Percentiles rank a stretch among this genome's conserved stretches.
Conservation (phyloP, 23 tunicate species). For the Halocynthia aurantium region DNA sequence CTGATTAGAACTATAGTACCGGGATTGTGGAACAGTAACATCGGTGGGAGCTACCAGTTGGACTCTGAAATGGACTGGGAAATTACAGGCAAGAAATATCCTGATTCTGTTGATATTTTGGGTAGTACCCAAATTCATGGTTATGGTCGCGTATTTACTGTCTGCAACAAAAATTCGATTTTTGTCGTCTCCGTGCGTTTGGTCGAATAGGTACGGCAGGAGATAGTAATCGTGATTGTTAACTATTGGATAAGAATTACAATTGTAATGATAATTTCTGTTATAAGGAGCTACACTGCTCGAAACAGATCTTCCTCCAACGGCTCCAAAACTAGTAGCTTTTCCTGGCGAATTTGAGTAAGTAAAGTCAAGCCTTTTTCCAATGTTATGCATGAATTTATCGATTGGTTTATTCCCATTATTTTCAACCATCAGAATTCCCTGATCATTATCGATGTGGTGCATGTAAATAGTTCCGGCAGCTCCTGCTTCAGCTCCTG, state of each 20-base stretch:
- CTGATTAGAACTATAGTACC: conserved; percentile 12
- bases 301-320: background rate
- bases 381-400: conserved; percentile 20
- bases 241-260: background rate
- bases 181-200: background rate
- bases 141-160: conserved; percentile 2
- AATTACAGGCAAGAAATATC: conserved; percentile 9
- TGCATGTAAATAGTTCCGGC: conserved; percentile 14
- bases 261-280: background rate
- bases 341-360: conserved; percentile 1
- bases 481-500: conserved; percentile 19
- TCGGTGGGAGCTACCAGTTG: background rate
- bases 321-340: background rate
- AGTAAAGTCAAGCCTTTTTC: conserved; percentile 15
- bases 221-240: conserved; percentile 3
- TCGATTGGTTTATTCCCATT: conserved; percentile 8
- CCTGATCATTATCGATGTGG: conserved; percentile 4
- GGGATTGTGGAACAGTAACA: conserved; percentile 1
- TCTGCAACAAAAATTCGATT: conserved; percentile 6
- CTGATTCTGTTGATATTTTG: conserved; percentile 15
- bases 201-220: conserved; percentile 17
- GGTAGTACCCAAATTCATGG: conserved; percentile 5
- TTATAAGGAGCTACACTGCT: conserved; percentile 6
- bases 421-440: conserved; percentile 20
- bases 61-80: conserved; percentile 20